A percentile compares a stretch with the other conserved stretches of the same genome.
Evolutionary conservation across 2,113 vertebrate species (phyloP).

Genomic region (Nothoprocta perdicaria): DNA sequence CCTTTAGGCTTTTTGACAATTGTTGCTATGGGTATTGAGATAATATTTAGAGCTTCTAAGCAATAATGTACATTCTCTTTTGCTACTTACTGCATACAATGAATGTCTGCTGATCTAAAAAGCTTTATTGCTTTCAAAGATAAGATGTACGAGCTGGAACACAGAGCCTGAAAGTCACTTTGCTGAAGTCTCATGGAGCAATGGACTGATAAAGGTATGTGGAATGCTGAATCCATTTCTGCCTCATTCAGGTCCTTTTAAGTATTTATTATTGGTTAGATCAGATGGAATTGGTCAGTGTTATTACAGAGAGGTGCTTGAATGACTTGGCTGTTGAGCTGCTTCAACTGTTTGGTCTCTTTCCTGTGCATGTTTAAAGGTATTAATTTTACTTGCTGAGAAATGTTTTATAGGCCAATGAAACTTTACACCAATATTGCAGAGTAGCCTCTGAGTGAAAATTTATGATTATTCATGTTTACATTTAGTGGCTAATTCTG

Average conservation of each 20-base stretch:
- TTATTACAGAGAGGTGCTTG: constrained; percentile 9
- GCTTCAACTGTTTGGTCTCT: neutral
- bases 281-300: neutral
- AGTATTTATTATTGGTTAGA: neutral
- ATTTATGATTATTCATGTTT: constrained; percentile 41
- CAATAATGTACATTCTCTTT: neutral
- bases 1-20: constrained; percentile 17
- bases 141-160: neutral
- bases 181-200: neutral
- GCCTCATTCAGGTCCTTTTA: neutral
- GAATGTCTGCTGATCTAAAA: neutral
- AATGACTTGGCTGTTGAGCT: constrained; percentile 31
- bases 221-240: neutral
- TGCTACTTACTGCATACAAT: neutral
- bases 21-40: neutral
- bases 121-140: neutral
- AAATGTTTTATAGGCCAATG: constrained; percentile 48
- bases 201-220: neutral
- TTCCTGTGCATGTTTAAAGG: constrained; percentile 31
- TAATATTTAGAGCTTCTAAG: neutral
- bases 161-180: neutral
- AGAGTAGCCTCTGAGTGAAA: constrained; percentile 43
- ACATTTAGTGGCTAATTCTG: constrained; percentile 35
- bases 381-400: constrained; percentile 33
- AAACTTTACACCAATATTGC: constrained; percentile 57